Conservation (phyloP, 2,797 vertebrate species). For the Onychomys torridus region DNA sequence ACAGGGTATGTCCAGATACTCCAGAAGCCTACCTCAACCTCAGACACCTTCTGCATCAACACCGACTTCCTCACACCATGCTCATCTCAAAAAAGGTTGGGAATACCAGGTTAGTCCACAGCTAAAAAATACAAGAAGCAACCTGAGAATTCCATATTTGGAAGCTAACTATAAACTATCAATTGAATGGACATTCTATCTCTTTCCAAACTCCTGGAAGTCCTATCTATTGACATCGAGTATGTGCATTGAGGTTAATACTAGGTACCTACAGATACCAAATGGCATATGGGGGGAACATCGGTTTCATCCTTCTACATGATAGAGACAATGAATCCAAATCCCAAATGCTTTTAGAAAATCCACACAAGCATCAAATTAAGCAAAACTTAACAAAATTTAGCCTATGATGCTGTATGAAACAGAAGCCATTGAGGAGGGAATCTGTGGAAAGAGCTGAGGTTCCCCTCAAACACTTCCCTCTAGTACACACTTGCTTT, state of each 20-base stretch:
- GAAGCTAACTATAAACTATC: neutral
- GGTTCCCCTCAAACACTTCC: neutral
- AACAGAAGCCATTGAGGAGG: neutral
- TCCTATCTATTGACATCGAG: neutral
- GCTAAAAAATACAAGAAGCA: neutral
- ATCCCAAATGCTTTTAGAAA: neutral
- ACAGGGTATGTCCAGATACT: neutral
- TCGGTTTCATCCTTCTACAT: neutral
- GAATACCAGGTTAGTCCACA: neutral
- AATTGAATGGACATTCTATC: neutral
- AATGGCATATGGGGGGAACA: neutral
- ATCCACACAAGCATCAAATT: slow-evolving; percentile 2
- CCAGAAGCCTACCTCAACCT: neutral
- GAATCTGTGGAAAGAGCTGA: neutral
- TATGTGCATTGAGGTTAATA: neutral
- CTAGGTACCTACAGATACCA: neutral
- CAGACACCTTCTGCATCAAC: neutral
- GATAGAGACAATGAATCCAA: neutral
- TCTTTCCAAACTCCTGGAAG: neutral
- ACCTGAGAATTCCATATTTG: neutral
- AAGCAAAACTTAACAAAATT: neutral
- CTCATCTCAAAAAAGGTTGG: neutral
- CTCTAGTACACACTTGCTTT: neutral
- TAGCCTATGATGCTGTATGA: neutral
- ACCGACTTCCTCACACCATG: accelerated